Conservation (phyloP, 2,113 vertebrate genomes). For the Rhodinocichla rosea region DNA sequence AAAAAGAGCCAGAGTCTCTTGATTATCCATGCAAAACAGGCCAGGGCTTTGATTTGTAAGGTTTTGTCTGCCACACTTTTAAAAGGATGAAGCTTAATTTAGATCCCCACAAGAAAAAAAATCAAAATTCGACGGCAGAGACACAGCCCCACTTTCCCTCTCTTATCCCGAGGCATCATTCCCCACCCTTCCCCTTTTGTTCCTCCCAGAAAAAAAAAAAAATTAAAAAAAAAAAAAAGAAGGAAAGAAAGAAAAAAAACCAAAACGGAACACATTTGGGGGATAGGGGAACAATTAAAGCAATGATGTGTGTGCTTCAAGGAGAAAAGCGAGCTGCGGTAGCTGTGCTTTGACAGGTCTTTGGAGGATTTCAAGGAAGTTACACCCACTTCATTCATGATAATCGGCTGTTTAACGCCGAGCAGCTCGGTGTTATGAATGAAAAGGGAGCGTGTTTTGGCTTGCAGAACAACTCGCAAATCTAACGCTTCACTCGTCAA, state of each 20-base stretch:
- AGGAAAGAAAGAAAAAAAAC: too few relatives aligned
- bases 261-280: neutral
- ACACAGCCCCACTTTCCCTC: neutral
- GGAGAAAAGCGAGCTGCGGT: constrained; percentile 34
- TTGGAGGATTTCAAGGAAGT: constrained; percentile 62
- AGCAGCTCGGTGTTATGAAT: constrained; percentile 63
- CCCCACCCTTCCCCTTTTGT: neutral
- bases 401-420: constrained; percentile 57
- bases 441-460: constrained; percentile 56
- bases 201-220: neutral
- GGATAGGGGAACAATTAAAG: constrained; percentile 52
- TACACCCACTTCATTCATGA: constrained; percentile 62
- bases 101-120: constrained; percentile 34
- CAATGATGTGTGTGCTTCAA: constrained; percentile 28
- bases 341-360: constrained; percentile 66
- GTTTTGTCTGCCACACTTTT: constrained; percentile 36
- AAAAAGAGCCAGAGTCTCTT: constrained; percentile 23
- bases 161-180: neutral
- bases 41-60: constrained; percentile 26
- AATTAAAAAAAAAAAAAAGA: too few relatives aligned
- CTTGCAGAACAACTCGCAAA: constrained; percentile 54
- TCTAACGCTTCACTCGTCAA: constrained; percentile 35
- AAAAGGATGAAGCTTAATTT: constrained; percentile 18
- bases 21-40: constrained; percentile 50
- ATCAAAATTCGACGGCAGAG: neutral